Base-by-base conservation (phyloP, 2,113 vertebrate species). In the Calidris pugnax region DNA sequence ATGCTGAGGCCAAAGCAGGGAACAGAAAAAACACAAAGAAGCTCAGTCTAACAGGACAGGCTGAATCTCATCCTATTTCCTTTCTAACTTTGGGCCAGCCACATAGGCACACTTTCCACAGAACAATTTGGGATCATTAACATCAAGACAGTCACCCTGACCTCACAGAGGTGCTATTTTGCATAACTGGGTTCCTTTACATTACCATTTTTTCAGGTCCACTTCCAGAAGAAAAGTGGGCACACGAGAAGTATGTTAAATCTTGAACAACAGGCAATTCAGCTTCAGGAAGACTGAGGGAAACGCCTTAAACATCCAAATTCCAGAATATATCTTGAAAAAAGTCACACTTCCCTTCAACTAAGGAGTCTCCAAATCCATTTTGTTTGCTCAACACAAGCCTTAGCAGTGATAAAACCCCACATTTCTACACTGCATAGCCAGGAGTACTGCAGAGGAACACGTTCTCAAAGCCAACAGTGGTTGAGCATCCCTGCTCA, bases 141-240 rank as follows among this genome's bases (percentile, higher is more conserved):
- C 68, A 26, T 7, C 79, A n/a, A 74, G 14, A 33, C 2, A 22
- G 8, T 33, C 32, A 63, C 17, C 6, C 10, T 47, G 19, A 68
- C 37, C 35, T 77, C 60, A 56, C 19, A 71, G 41, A 90, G 8
- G 35, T 30, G 19, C 35, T 69, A 9, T 30, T 80, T 37, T 15
- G 22, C 35, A 48, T 9, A 53, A 39, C 0, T 0, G 0, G 6
- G 10, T 66, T 84, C 50, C 37, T 28, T 35, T 12, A n/a, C 6
- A 48, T 73, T 19, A 30, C 13, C 10, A 59, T 81, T 39, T 48
- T 53, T 63, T 51, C 4, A 4, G 15, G 30, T 55, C 33, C 21
- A 47, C 9, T 28, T 55, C 32, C 26, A 66, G 14, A 5, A 10
- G 7, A 87, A 41, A n/a, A 81, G 21, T 62, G 16, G 8, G 16